A percentile compares a stretch with the other conserved stretches of the same genome.
Conservation (phyloP, 2,113 vertebrate genomes). For the Nothobranchius kuhntae region DNA sequence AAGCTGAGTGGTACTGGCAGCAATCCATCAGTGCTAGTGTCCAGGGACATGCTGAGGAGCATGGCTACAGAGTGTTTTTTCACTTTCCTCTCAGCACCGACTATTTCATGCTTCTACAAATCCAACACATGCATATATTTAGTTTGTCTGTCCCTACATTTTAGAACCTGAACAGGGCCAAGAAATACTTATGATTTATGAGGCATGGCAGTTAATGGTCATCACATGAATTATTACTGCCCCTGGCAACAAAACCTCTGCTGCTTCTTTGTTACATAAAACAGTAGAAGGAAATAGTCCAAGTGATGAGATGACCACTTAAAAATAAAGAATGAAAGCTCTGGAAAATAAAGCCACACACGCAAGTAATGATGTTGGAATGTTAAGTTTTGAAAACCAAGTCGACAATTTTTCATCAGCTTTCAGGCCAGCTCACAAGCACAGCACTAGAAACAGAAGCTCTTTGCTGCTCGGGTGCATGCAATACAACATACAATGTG, state of each 20-base stretch:
- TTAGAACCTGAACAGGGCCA: constrained; percentile 36
- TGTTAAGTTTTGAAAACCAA: constrained; percentile 25
- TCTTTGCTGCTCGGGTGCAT: neutral
- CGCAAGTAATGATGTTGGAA: constrained; percentile 22
- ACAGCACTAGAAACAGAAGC: constrained; percentile 12
- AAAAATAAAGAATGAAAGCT: constrained; percentile 50
- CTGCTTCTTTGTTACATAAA: constrained; percentile 29
- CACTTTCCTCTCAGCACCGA: constrained; percentile 44
- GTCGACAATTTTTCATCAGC: constrained; percentile 34
- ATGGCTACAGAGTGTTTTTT: constrained; percentile 6
- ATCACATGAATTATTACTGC: constrained; percentile 31
- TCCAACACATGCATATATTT: constrained; percentile 69
- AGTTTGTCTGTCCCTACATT: constrained; percentile 54
- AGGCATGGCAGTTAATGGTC: constrained; percentile 27
- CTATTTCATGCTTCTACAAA: constrained; percentile 65
- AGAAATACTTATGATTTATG: constrained; percentile 44
- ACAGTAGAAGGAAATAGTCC: constrained; percentile 2
- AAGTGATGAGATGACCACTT: constrained; percentile 17
- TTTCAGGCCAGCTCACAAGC: constrained; percentile 23
- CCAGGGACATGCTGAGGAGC: constrained; percentile 33
- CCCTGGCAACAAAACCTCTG: constrained; percentile 34
- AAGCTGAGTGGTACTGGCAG: constrained; percentile 44
- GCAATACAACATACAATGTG: neutral
- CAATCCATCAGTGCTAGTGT: constrained; percentile 49
- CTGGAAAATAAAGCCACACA: constrained; percentile 58